phyloP scores from a whole-genome alignment of 2,888 invertebrate species.

The Cheiracanthium punctorium region DNA sequence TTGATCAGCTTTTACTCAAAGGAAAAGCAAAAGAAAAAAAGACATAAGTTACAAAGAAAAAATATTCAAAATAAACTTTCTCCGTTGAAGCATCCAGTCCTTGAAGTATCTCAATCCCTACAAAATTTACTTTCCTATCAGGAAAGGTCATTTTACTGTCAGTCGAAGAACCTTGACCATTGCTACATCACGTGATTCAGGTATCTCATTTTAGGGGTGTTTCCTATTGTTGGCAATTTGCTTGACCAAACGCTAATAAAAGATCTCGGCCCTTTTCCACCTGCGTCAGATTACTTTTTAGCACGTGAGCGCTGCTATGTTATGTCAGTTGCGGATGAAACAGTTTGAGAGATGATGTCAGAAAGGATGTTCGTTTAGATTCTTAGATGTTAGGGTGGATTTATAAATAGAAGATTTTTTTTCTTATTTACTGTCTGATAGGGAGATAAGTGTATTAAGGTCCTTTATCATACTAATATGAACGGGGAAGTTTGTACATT shows the following conservation, averaged over 20 bases:
- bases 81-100: too few species aligned
- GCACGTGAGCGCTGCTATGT: background rate
- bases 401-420: too few species aligned
- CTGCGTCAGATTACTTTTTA: slow-evolving; percentile 1
- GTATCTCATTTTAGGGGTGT: background rate
- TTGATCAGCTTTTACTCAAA: too few species aligned
- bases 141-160: slow-evolving; percentile 14
- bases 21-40: too few species aligned
- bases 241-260: background rate
- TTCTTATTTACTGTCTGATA: too few species aligned
- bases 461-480: too few species aligned
- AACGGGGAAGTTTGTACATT: too few species aligned
- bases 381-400: background rate
- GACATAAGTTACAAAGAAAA: too few species aligned
- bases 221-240: slow-evolving; percentile 9
- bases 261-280: background rate
- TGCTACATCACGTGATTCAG: background rate
- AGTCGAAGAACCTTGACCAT: slow-evolving; percentile 19
- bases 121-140: background rate
- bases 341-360: slow-evolving; percentile 5
- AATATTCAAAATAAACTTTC: too few species aligned
- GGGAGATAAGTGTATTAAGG: too few species aligned
- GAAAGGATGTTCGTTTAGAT: background rate
- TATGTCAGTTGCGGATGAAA: background rate
- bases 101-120: background rate